Evolutionary conservation across 2,888 invertebrate species (phyloP).

Genomic region (Cataglyphis cursor): DNA sequence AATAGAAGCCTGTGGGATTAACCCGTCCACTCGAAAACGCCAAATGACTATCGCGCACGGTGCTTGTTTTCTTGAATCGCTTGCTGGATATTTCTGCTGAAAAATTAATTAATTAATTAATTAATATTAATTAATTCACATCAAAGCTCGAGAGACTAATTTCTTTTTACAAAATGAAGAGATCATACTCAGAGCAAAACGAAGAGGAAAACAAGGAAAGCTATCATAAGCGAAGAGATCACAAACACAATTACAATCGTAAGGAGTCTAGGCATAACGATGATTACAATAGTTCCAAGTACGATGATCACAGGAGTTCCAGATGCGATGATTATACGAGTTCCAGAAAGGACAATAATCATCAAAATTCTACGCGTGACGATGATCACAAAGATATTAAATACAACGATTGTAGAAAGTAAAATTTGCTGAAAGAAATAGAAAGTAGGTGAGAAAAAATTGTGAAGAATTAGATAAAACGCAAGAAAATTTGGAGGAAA

Average conservation of each 20-base stretch:
- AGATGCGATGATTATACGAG: conserved; percentile 15
- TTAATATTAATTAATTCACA: too few species aligned
- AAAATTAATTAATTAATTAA: too few species aligned
- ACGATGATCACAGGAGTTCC: too few species aligned
- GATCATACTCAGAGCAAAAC: conserved; percentile 62
- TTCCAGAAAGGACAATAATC: background rate
- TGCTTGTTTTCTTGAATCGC: too few species aligned
- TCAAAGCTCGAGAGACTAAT: too few species aligned
- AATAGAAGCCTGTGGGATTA: too few species aligned
- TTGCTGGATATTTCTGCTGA: too few species aligned
- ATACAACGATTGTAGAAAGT: conserved; percentile 1
- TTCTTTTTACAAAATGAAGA: conserved; percentile 54
- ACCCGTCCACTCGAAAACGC: too few species aligned
- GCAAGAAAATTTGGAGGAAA: conserved; percentile 61
- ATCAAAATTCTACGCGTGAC: background rate
- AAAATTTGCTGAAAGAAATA: conserved; percentile 36
- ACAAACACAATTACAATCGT: conserved; percentile 28
- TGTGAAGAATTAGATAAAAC: conserved; percentile 34
- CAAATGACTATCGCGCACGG: too few species aligned
- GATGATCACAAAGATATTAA: background rate
- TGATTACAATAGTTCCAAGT: conserved; percentile 34
- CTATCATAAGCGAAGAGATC: conserved; percentile 42
- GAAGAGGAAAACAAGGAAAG: conserved; percentile 43
- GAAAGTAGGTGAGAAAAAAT: conserved; percentile 47
- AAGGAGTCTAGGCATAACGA: background rate